Evolutionary conservation across 2,113 vertebrate genomes (phyloP).

Genomic region (Brachionichthys hirsutus): DNA sequence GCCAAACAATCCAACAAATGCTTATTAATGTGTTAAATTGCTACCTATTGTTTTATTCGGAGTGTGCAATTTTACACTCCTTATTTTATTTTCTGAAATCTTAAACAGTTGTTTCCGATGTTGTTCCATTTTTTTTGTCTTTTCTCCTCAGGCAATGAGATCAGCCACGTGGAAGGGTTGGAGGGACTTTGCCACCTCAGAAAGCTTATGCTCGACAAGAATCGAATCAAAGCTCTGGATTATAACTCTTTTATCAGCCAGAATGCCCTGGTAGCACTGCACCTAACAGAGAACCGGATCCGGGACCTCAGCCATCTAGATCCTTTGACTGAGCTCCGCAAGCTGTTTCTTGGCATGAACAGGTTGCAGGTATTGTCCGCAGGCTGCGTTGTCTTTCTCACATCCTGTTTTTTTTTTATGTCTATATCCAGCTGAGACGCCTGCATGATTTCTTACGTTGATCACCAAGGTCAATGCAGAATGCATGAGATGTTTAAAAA

Average conservation of each 20-base stretch:
- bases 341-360: conserved; percentile 83
- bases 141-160: conserved; percentile 80
- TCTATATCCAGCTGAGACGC: conserved; percentile 19
- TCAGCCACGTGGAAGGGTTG: conserved; percentile 84
- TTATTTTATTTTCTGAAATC: conserved; percentile 11
- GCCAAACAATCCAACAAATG: conserved; percentile 19
- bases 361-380: conserved; percentile 82
- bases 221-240: conserved; percentile 79
- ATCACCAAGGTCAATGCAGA: conserved; percentile 51
- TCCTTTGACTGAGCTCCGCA: conserved; percentile 76
- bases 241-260: conserved; percentile 81
- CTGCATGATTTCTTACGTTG: conserved; percentile 42
- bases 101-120: conserved; percentile 4
- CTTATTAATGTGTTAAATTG: conserved; percentile 16
- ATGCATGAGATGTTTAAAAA: no score
- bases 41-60: conserved; percentile 12
- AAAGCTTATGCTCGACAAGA: conserved; percentile 83
- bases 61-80: background rate
- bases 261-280: conserved; percentile 77
- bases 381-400: background rate
- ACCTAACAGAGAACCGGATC: conserved; percentile 83
- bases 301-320: conserved; percentile 80
- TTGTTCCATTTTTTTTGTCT: conserved; percentile 18
- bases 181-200: conserved; percentile 79
- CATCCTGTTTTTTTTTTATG: conserved; percentile 20